Evolutionary conservation across 2,797 vertebrate species (phyloP), one percentile per base, ranked within the genome.

Genomic region (Octomys mimax): DNA sequence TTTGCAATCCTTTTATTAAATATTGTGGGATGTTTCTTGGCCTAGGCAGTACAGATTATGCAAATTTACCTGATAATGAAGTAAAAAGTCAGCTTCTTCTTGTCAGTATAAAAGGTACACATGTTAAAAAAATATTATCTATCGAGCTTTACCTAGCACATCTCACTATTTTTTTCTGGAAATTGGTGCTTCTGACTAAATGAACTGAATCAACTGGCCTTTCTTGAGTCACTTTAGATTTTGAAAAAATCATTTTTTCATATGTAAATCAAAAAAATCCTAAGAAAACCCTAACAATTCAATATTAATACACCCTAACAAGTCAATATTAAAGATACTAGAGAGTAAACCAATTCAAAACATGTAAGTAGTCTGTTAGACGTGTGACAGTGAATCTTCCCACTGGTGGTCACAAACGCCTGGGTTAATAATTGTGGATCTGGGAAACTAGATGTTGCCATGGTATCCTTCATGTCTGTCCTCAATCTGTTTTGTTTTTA

Each of bases 61-160:
- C 39, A 92, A 66, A 91, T 83, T 89, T 81, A 95, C 68, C 22
- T 96, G 75, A 33, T 46, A 95, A 83, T 75, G 77, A 93, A 42
- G 5, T 33, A 64, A 89, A 95, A 84, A 3, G 28, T 87, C 66
- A 89, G 61, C 71, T 82, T 80, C 87, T 91, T 61, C 87, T 91
- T 61, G 36, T 93, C 26, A 86, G 12, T 33, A 10, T 18, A 82
- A 90, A 93, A 19, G 26, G 18, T 26, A 86, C 26, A 75, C 28
- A 57, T 31, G 26, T 22, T 75, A 75, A 80, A 82, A 28, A n/a
- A 2, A 62, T 52, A 84, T 42, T 88, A 49, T 61, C 11, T 66
- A 52, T 13, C 9, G 33, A 68, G 81, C 13, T 93, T 89, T 64
- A 92, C 89, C 84, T 5, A 97, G 81, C 13, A 79, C 14, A 79